Conservation (phyloP, 2,797 vertebrate species). For the Lagorchestes hirsutus region DNA sequence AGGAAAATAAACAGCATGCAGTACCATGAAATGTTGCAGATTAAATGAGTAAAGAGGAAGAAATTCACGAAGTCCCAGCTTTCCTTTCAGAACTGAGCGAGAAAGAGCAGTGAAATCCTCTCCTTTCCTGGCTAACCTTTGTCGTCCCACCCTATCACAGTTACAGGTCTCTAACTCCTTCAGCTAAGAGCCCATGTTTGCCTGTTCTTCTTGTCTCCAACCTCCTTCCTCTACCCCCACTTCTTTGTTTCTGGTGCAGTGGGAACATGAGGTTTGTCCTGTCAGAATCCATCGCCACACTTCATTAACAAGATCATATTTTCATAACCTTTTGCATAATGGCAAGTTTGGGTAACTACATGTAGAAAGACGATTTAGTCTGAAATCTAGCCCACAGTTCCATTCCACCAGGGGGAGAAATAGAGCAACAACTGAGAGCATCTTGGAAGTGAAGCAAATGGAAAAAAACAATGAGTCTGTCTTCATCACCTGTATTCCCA, state of each 20-base stretch:
- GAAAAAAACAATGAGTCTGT: background rate
- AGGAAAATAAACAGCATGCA: background rate
- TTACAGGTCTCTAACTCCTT: background rate
- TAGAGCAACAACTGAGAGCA: background rate
- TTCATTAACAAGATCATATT: background rate
- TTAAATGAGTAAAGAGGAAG: background rate
- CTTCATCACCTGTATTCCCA: background rate
- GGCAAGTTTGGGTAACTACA: background rate
- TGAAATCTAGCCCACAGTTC: background rate
- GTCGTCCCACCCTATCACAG: background rate
- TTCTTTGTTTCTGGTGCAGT: background rate
- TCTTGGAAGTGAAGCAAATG: background rate
- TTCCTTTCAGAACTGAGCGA: background rate
- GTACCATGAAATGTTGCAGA: background rate
- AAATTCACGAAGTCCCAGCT: background rate
- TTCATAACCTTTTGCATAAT: background rate
- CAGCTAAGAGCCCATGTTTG: background rate
- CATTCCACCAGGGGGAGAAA: constrained; percentile 1
- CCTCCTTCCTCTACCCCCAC: background rate
- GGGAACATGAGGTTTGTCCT: background rate
- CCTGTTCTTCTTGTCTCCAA: background rate
- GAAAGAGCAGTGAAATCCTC: background rate
- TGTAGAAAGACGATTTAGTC: background rate
- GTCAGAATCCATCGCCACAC: background rate
- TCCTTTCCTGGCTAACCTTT: background rate